A percentile compares a stretch with the other conserved stretches of the same genome.
These are phyloP conservation scores for Ypsolopha sequella DNA, from an alignment of 2,888 invertebrate species.

Conservation along the genomic window DNA sequence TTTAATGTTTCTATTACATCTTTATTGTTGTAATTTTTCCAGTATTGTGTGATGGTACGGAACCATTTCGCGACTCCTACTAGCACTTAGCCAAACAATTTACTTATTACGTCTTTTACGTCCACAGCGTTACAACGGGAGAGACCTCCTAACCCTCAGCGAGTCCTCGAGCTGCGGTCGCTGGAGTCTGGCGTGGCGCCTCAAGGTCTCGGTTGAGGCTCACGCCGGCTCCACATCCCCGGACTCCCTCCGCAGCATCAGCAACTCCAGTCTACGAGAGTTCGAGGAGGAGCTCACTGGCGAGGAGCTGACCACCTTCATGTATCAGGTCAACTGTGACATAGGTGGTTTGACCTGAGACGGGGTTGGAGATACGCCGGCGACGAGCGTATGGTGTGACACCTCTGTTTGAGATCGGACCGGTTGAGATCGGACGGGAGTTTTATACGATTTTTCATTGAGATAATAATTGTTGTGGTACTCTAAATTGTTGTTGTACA, in stretches of 20 bases:
- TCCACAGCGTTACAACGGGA: conserved; percentile 40
- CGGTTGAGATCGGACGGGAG: no score
- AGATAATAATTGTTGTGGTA: no score
- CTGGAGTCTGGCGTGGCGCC: conserved; percentile 42
- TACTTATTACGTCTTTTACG: not conserved
- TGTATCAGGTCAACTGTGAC: conserved; percentile 75
- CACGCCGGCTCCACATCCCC: conserved; percentile 42
- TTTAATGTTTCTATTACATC: no score
- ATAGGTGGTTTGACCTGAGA: conserved; percentile 54
- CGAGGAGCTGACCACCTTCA: conserved; percentile 76
- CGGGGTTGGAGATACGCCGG: not conserved
- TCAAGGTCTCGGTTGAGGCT: conserved; percentile 27
- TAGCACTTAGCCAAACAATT: not conserved
- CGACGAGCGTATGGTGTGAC: conserved; percentile 10
- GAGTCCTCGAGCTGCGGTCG: conserved; percentile 47
- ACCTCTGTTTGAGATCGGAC: conserved; percentile 27
- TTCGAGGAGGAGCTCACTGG: conserved; percentile 77
- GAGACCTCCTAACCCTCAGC: conserved; percentile 44
- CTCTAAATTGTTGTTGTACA: no score
- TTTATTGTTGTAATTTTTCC: not conserved
- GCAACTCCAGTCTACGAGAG: conserved; percentile 82
- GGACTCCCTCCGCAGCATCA: conserved; percentile 72
- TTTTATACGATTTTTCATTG: no score
- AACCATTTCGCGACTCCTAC: no score
- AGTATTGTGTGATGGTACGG: not conserved